Evolutionary conservation across 2,113 vertebrate species (phyloP), one percentile per base, ranked within the genome.

Genomic region (Echinops telfairi): DNA sequence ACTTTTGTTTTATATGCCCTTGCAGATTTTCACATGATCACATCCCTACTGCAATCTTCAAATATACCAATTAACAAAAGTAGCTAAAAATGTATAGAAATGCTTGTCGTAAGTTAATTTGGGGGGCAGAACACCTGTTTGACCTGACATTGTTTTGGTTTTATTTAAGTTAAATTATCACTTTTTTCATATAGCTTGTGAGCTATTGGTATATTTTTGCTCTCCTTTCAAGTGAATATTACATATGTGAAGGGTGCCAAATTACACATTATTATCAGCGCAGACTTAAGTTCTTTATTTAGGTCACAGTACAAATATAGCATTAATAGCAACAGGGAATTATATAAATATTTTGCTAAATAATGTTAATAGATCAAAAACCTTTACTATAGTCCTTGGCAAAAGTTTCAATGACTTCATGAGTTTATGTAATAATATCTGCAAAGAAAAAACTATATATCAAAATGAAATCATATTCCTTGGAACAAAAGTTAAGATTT

Each of bases 1-100:
- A 79, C 47, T 97, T 96, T 94, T 95, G 94, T 95, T 97, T 96
- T 90, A 88, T 96, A 90, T 89, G 40, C 68, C 86, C 33, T 96
- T 97, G 86, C 68, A 95, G 68, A 97, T 96, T 94, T 91, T 90
- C 88, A 95, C 96, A 93, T 85, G 87, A 92, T 95, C 95, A 96
- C 87, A 96, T 76, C 79, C 47, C 57, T 90, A 91, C 27, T 6
- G 23, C 57, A 89, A 77, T 31, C 83, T 97, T 88, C 75, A 94
- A 97, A 95, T 83, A 96, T 3, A 71, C 23, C 86, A 95, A 90
- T 96, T 97, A 97, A 88, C n/a, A 97, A 92, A 85, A 86, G 71
- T 36, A 92, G 95, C 93, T 97, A 97, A 97, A 95, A 96, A 93
- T 93, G 1, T 58, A 38, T 47, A 53, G 90, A 93, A 93, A 58